Evolutionary conservation across 2,113 vertebrate genomes (phyloP).

Genomic region (Fregetta grallaria): DNA sequence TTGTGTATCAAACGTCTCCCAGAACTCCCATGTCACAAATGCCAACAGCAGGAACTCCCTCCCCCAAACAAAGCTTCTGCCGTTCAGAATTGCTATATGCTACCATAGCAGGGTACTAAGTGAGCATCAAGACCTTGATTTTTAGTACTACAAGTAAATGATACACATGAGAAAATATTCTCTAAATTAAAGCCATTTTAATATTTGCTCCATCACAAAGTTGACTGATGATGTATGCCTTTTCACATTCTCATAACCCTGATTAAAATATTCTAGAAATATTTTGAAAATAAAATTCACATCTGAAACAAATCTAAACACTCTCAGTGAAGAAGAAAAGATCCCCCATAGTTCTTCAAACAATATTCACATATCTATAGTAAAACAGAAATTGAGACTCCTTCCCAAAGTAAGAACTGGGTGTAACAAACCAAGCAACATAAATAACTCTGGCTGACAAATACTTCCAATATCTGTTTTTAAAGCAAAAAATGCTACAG

Average conservation of each 20-base stretch:
- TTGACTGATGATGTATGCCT: not conserved
- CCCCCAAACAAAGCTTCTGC: not conserved
- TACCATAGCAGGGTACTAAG: not conserved
- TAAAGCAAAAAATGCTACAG: not conserved
- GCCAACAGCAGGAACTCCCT: not conserved
- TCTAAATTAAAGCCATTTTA: slow-evolving; percentile 7
- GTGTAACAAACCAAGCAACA: not conserved
- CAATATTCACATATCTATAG: not conserved
- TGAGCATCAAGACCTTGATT: not conserved
- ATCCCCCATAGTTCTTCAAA: not conserved
- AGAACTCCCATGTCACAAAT: not conserved
- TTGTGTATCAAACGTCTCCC: not conserved
- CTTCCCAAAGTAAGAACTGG: not conserved
- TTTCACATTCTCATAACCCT: slow-evolving; percentile 21
- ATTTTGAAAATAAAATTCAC: not conserved
- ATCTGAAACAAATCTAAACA: not conserved
- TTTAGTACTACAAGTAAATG: not conserved
- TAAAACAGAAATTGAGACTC: not conserved
- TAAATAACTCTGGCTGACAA: not conserved
- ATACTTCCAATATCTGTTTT: not conserved
- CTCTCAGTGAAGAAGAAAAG: not conserved
- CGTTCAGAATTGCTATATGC: not conserved
- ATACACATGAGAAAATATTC: not conserved
- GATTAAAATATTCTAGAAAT: not conserved
- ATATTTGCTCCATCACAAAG: not conserved